Evolutionary conservation across 30 jellyfish, hydroid and myxozoan species (phyloP).

Genomic region (Clytia hemisphaerica): DNA sequence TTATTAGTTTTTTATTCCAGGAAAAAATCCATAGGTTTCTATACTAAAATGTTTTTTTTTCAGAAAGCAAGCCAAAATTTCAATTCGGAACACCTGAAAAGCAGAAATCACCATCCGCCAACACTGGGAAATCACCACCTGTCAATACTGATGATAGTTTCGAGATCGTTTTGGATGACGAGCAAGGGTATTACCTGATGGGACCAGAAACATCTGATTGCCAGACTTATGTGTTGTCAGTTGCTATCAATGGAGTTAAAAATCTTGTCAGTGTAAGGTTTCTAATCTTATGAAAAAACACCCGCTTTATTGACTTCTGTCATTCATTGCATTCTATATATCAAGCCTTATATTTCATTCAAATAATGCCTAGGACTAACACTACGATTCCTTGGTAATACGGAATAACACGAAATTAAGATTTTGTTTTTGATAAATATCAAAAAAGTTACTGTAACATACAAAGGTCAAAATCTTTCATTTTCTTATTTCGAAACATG

Average conservation of each 20-base stretch:
- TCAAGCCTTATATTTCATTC: too few species aligned
- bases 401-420: not conserved
- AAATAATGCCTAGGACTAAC: too few species aligned
- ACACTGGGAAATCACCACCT: too few species aligned
- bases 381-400: not conserved
- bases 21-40: not conserved
- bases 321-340: too few species aligned
- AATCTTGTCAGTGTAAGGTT: slow-evolving; percentile 47
- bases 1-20: not conserved
- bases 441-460: not conserved
- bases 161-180: slow-evolving; percentile 59
- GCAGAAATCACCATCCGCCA: not conserved
- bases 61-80: not conserved
- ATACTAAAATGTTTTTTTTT: not conserved
- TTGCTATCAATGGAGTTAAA: slow-evolving; percentile 72
- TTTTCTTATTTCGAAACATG: too few species aligned
- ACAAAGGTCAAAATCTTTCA: too few species aligned
- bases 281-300: too few species aligned
- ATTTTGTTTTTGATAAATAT: not conserved
- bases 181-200: slow-evolving; percentile 59
- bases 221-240: slow-evolving; percentile 61
- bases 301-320: too few species aligned
- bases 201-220: slow-evolving; percentile 50
- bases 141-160: not conserved
- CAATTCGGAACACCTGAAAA: not conserved